Conservation (phyloP, 2,113 vertebrate species). For the Notarius lentiginosus region DNA sequence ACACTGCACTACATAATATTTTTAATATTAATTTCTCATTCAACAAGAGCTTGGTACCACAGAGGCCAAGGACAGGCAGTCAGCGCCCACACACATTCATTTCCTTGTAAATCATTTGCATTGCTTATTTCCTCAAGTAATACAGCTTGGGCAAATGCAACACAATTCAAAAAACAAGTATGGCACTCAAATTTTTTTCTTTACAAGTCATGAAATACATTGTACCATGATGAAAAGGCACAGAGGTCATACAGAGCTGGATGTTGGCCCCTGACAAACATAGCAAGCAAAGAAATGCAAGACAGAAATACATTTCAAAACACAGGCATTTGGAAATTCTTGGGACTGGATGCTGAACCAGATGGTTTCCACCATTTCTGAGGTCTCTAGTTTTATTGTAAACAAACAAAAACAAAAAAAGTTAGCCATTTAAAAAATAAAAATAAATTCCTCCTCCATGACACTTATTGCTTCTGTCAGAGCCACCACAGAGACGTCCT, state of each 20-base stretch:
- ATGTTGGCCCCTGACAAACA: constrained; percentile 2
- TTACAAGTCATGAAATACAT: constrained; percentile 37
- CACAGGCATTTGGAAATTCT: constrained; percentile 34
- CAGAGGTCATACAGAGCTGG: constrained; percentile 17
- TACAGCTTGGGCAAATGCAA: neutral
- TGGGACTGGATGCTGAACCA: constrained; percentile 22
- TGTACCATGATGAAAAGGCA: constrained; percentile 35
- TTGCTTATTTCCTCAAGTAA: neutral
- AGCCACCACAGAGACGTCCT: constrained; percentile 4
- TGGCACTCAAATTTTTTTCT: neutral
- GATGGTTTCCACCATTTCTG: constrained; percentile 13
- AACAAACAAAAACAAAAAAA: neutral
- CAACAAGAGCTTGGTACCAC: constrained; percentile 32
- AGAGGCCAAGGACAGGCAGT: neutral
- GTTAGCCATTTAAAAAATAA: neutral
- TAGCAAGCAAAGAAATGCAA: constrained; percentile 40
- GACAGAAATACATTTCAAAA: constrained; percentile 39
- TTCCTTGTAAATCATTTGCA: neutral
- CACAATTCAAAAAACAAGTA: neutral
- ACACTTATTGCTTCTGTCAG: constrained; percentile 8
- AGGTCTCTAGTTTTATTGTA: constrained; percentile 37
- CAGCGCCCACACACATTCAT: neutral
- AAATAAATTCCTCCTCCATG: neutral
- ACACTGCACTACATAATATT: constrained; percentile 4
- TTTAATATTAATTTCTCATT: constrained; percentile 34